These are phyloP conservation scores for Montipora efflorescens DNA, from an alignment of 64 coral and sea anemone genomes.

Conservation along the genomic window DNA sequence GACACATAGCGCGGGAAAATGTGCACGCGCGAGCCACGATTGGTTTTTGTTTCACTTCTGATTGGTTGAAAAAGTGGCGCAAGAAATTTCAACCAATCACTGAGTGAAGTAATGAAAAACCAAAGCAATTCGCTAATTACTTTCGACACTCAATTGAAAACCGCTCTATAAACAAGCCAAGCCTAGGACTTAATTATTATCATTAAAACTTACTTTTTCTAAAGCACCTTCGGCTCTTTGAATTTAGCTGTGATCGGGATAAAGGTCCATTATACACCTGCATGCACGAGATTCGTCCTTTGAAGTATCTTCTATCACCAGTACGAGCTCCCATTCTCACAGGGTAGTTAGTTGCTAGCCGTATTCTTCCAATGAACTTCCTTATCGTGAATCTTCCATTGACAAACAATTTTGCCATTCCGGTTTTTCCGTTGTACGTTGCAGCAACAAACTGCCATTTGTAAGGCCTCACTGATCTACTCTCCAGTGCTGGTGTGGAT, in stretches of 20 bases:
- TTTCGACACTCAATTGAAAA: too few relatives aligned
- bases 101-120: too few relatives aligned
- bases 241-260: slow-evolving; percentile 19
- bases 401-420: slow-evolving; percentile 62
- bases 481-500: slow-evolving; percentile 10
- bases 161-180: too few relatives aligned
- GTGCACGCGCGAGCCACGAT: too few relatives aligned
- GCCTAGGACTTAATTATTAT: too few relatives aligned
- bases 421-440: slow-evolving; percentile 51
- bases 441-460: slow-evolving; percentile 68
- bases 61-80: too few relatives aligned
- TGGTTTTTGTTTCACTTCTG: too few relatives aligned
- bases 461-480: slow-evolving; percentile 7
- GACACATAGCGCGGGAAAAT: too few relatives aligned
- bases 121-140: too few relatives aligned
- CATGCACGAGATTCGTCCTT: slow-evolving; percentile 69
- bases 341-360: slow-evolving; percentile 62
- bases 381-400: slow-evolving; percentile 29
- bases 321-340: slow-evolving; percentile 66
- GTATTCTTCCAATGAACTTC: slow-evolving; percentile 48
- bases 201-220: slow-evolving; percentile 25
- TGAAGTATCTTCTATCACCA: slow-evolving; percentile 61
- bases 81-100: too few relatives aligned
- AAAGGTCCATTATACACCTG: slow-evolving; percentile 52
- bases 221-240: slow-evolving; percentile 37